Conservation (phyloP, 2,888 invertebrate species). For the Lasioglossum calceatum region DNA sequence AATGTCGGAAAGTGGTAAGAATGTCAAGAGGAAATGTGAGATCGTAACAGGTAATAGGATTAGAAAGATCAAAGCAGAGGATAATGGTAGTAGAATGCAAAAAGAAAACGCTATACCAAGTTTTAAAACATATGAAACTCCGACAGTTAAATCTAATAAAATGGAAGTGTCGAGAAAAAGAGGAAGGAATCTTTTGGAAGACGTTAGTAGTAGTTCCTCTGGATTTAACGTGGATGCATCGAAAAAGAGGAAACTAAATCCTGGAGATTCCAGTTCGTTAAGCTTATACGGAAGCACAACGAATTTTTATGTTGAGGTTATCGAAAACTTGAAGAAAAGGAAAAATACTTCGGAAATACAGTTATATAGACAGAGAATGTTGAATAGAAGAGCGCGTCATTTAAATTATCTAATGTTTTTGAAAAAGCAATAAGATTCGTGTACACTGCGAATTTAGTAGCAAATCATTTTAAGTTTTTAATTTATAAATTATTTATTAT, state of each 20-base stretch:
- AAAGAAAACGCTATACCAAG: neutral
- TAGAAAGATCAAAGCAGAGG: conserved; percentile 23
- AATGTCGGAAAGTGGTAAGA: conserved; percentile 2
- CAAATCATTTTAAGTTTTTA: conserved; percentile 19
- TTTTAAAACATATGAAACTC: too few species aligned
- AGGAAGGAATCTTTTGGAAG: conserved; percentile 74
- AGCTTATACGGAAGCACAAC: conserved; percentile 71
- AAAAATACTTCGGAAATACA: conserved; percentile 60
- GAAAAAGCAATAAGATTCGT: conserved; percentile 69
- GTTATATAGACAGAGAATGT: conserved; percentile 74
- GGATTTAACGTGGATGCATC: conserved; percentile 61
- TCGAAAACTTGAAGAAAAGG: conserved; percentile 46
- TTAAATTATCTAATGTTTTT: conserved; percentile 72
- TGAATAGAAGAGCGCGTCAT: conserved; percentile 75
- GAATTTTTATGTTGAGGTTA: too few species aligned
- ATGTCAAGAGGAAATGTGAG: neutral
- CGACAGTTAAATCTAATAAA: neutral
- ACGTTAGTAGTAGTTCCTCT: conserved; percentile 69
- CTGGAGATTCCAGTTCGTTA: conserved; percentile 31
- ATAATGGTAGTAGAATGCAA: conserved; percentile 16
- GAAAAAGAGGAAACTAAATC: conserved; percentile 50
- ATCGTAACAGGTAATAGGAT: conserved; percentile 12
- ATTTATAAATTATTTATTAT: neutral
- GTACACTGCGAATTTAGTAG: neutral
- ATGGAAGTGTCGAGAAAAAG: neutral